phyloP scores from a whole-genome alignment of 2,888 invertebrate species.

The Icerya purchasi region DNA sequence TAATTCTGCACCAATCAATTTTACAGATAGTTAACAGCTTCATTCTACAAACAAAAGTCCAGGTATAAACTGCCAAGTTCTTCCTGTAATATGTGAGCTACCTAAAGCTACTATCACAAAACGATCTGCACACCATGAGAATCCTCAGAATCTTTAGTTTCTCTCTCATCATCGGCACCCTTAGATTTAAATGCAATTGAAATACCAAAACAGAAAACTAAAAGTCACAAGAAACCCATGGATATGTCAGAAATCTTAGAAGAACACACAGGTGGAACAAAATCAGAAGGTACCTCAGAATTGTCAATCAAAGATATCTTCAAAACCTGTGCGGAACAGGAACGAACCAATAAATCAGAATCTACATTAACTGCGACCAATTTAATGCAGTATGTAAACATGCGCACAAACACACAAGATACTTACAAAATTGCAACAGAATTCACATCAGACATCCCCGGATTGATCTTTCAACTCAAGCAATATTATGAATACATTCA shows the following conservation, averaged over 20 bases:
- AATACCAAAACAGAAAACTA: neutral
- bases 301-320: neutral
- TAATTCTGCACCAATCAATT: neutral
- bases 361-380: too few relatives aligned
- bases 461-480: neutral
- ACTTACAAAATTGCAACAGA: neutral
- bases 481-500: neutral
- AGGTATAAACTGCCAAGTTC: neutral
- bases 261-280: neutral
- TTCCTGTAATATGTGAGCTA: too few relatives aligned
- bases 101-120: neutral
- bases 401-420: neutral
- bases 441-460: neutral
- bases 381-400: too few relatives aligned
- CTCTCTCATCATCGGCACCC: neutral
- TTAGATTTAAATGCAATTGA: neutral
- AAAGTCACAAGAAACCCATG: neutral
- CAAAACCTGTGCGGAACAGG: neutral
- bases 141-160: too few relatives aligned
- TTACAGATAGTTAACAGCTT: too few relatives aligned
- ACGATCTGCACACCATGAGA: neutral
- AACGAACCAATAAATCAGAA: too few relatives aligned
- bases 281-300: neutral
- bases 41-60: neutral
- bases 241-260: neutral